A percentile compares a stretch with the other conserved stretches of the same genome.
These are phyloP conservation scores for Eulemur rubriventer DNA, from an alignment of 2,797 vertebrate genomes.

Conservation along the genomic window DNA sequence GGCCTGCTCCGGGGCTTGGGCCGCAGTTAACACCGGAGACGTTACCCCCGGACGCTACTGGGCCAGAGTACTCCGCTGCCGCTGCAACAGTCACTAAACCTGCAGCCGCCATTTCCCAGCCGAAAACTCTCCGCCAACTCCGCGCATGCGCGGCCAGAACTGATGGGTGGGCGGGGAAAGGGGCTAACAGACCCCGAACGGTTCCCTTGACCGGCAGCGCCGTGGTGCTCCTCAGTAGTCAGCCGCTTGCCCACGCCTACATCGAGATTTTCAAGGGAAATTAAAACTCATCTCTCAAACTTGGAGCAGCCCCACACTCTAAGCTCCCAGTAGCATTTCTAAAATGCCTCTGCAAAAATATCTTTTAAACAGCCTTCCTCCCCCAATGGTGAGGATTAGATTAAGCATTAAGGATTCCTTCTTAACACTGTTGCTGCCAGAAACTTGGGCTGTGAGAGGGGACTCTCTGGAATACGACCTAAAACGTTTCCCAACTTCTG, in stretches of 20 bases:
- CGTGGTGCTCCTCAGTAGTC: not conserved
- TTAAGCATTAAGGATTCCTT: not conserved
- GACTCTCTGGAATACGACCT: not conserved
- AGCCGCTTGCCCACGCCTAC: slow-evolving; percentile 47
- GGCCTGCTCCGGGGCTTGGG: slow-evolving; percentile 46
- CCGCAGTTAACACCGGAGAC: slow-evolving; percentile 53
- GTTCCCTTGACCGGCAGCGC: not conserved
- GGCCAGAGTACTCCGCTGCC: slow-evolving; percentile 74
- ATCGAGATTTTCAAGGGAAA: not conserved
- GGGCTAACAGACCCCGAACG: not conserved
- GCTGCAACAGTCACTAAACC: slow-evolving; percentile 85
- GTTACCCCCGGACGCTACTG: slow-evolving; percentile 57
- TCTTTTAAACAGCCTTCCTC: not conserved
- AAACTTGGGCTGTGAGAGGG: not conserved
- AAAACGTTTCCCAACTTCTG: not conserved
- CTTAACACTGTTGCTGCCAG: not conserved
- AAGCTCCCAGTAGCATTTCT: not conserved
- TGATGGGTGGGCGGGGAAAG: slow-evolving; percentile 74
- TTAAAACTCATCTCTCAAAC: not conserved
- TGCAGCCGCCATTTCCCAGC: slow-evolving; percentile 95
- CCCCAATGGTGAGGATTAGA: not conserved
- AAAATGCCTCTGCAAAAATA: not conserved
- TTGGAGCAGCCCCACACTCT: not conserved
- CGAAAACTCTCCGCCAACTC: slow-evolving; percentile 16
- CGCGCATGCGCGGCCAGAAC: slow-evolving; percentile 64